phyloP scores from a whole-genome alignment of 2,113 vertebrate species.

The Melanostigma gelatinosum region DNA sequence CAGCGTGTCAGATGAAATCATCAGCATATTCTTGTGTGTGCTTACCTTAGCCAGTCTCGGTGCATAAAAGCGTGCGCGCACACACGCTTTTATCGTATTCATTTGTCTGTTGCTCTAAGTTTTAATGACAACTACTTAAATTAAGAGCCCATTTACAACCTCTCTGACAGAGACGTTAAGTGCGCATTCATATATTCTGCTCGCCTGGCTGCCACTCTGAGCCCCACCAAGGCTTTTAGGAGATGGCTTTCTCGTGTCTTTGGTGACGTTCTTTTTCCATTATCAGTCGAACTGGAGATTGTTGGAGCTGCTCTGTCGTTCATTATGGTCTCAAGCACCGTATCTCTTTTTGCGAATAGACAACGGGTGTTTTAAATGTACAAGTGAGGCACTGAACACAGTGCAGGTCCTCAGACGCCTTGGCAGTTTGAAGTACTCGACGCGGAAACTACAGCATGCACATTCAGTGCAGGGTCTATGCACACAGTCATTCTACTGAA shows the following conservation, averaged over 20 bases:
- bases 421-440: conserved; percentile 14
- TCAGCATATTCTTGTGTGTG: conserved; percentile 8
- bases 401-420: background rate
- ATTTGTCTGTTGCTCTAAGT: conserved; percentile 37
- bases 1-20: conserved; percentile 66
- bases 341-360: conserved; percentile 37
- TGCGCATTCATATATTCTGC: conserved; percentile 47
- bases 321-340: conserved; percentile 11
- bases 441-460: conserved; percentile 1
- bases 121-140: conserved; percentile 70
- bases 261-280: conserved; percentile 58
- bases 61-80: background rate
- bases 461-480: conserved; percentile 1
- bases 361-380: conserved; percentile 39
- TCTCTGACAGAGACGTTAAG: conserved; percentile 56
- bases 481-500: conserved; percentile 9
- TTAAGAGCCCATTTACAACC: conserved; percentile 65
- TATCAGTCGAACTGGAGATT: conserved; percentile 51
- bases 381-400: background rate
- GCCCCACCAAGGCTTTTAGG: conserved; percentile 54
- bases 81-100: conserved; percentile 1
- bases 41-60: conserved; percentile 19
- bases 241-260: conserved; percentile 73
- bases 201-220: conserved; percentile 28
- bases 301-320: conserved; percentile 23